Conservation (phyloP, 1,140 invertebrate species). For the Mylabris phalerata region DNA sequence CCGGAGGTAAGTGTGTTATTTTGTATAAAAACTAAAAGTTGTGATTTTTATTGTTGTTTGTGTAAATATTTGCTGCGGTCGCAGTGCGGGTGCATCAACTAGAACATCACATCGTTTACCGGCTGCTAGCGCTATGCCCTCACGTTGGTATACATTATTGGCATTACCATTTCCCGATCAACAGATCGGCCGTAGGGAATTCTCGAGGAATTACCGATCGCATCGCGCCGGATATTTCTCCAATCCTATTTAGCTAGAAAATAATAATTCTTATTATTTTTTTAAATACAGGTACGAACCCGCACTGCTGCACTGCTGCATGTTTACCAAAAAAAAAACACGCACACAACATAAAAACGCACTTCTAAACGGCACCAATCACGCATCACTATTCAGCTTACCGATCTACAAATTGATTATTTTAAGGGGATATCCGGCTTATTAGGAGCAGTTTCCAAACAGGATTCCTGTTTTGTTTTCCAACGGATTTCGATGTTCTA, state of each 20-base stretch:
- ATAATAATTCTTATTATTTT: neutral
- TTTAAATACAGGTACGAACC: constrained; percentile 25
- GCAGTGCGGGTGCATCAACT: constrained; percentile 44
- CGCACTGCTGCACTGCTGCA: constrained; percentile 29
- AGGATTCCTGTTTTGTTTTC: too few relatives aligned
- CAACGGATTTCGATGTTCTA: too few relatives aligned
- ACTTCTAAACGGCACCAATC: neutral
- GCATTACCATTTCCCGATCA: constrained; percentile 87
- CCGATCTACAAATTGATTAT: too few relatives aligned
- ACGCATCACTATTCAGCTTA: too few relatives aligned
- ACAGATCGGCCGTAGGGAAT: constrained; percentile 77
- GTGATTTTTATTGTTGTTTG: neutral
- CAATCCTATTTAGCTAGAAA: constrained; percentile 46
- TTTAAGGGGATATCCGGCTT: too few relatives aligned
- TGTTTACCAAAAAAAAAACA: neutral
- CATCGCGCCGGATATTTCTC: constrained; percentile 81
- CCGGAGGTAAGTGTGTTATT: constrained; percentile 63
- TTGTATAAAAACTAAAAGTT: neutral
- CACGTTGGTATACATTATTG: constrained; percentile 81
- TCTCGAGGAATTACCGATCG: constrained; percentile 63
- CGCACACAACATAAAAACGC: neutral
- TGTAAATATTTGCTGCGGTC: constrained; percentile 13
- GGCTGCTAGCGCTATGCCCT: constrained; percentile 53
- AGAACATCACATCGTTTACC: constrained; percentile 45
- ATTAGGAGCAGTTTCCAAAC: too few relatives aligned